A percentile compares a stretch with the other conserved stretches of the same genome.
Conservation (phyloP, 1,140 invertebrate genomes). For the Teleopsis dalmanni region DNA sequence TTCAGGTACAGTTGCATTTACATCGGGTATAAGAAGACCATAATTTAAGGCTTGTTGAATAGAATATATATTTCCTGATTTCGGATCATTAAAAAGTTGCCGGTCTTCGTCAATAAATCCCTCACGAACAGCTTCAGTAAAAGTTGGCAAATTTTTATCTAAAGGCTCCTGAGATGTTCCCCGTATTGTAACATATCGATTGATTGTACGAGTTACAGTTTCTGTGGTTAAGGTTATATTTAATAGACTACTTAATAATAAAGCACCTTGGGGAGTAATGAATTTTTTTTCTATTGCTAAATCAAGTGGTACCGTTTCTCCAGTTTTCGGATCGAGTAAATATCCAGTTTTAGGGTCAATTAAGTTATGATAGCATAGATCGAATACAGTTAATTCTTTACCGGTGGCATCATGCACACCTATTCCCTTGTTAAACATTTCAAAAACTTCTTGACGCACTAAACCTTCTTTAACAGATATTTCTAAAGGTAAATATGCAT, state of each 20-base stretch:
- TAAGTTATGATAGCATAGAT: constrained; percentile 73
- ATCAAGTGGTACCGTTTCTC: constrained; percentile 71
- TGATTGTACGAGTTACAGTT: constrained; percentile 73
- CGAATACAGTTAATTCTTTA: constrained; percentile 71
- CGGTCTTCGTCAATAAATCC: constrained; percentile 73
- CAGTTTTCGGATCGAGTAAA: constrained; percentile 68
- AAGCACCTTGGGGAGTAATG: constrained; percentile 78
- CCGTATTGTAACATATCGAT: constrained; percentile 67
- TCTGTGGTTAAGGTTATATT: constrained; percentile 79
- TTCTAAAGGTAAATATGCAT: constrained; percentile 63
- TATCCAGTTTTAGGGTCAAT: constrained; percentile 82
- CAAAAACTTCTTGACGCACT: constrained; percentile 68
- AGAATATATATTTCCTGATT: constrained; percentile 63
- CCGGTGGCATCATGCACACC: constrained; percentile 64
- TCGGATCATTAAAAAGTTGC: constrained; percentile 72
- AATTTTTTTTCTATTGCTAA: constrained; percentile 77
- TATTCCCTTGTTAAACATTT: constrained; percentile 75
- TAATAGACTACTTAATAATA: constrained; percentile 70
- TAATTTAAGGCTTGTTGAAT: constrained; percentile 76
- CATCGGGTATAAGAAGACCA: constrained; percentile 57
- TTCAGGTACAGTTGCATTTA: constrained; percentile 41
- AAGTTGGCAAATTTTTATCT: constrained; percentile 54
- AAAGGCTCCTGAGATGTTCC: constrained; percentile 48
- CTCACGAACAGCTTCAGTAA: constrained; percentile 65
- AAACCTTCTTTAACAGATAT: constrained; percentile 59